phyloP scores from a whole-genome alignment of 2,797 vertebrate species.

The Fundulus diaphanus region DNA sequence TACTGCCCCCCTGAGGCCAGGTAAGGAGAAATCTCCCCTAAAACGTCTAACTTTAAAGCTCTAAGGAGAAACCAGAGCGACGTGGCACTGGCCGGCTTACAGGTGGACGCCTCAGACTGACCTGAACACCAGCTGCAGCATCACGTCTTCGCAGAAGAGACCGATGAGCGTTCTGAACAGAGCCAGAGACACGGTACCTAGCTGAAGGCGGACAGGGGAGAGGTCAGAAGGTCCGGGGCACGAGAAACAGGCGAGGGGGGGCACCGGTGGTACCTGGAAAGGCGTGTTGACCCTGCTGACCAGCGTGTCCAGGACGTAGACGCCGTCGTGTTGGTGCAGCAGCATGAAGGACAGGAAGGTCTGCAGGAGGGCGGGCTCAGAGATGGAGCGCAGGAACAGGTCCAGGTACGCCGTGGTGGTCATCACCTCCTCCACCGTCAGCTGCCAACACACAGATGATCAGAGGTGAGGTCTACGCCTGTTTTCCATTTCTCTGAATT shows the following conservation, averaged over 20 bases:
- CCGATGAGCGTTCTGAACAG: conserved; percentile 94
- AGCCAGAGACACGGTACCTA: conserved; percentile 94
- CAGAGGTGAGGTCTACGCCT: neutral
- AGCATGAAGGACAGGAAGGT: conserved; percentile 94
- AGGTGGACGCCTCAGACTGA: conserved; percentile 57
- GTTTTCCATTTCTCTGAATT: neutral
- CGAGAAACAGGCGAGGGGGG: neutral
- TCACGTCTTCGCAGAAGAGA: conserved; percentile 96
- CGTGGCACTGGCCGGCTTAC: neutral
- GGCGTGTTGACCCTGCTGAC: conserved; percentile 97
- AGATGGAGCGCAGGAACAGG: conserved; percentile 91
- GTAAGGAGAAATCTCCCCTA: too few relatives aligned
- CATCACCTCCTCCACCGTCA: conserved; percentile 97
- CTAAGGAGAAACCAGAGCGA: neutral
- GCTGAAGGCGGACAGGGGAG: conserved; percentile 66
- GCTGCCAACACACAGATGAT: conserved; percentile 66
- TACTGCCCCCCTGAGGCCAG: conserved; percentile 3
- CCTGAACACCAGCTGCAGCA: conserved; percentile 96
- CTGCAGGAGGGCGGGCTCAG: conserved; percentile 90
- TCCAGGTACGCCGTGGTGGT: conserved; percentile 95
- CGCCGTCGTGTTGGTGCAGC: conserved; percentile 90
- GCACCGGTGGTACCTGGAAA: conserved; percentile 88
- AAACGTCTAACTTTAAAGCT: neutral
- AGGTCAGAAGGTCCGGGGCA: neutral
- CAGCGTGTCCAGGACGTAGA: conserved; percentile 92